A percentile compares a stretch with the other conserved stretches of the same genome.
Conservation (phyloP, 30 jellyfish, hydroid and myxozoan genomes). For the Aurelia sp. region DNA sequence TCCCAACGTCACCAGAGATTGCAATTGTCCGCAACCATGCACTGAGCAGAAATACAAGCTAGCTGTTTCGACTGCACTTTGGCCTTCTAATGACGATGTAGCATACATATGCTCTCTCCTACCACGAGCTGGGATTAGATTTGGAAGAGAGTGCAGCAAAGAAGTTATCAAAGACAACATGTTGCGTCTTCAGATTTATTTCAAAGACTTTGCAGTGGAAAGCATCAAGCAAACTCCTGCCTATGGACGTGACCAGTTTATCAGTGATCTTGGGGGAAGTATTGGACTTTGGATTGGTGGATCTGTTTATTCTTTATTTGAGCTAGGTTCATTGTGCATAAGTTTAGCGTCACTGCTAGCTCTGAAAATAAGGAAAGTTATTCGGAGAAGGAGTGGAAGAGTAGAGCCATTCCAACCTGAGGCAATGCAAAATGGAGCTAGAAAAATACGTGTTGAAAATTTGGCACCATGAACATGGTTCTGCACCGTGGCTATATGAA, state of each 20-base stretch:
- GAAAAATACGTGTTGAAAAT: too few relatives aligned
- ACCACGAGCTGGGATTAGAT: neutral
- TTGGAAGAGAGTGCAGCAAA: slow-evolving; percentile 4
- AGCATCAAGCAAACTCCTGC: slow-evolving; percentile 35
- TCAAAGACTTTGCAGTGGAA: slow-evolving; percentile 53
- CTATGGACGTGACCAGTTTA: slow-evolving; percentile 11
- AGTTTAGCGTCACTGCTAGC: neutral
- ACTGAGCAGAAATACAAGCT: slow-evolving; percentile 22
- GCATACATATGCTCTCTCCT: neutral
- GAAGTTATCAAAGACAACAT: slow-evolving; percentile 7
- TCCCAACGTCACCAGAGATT: neutral
- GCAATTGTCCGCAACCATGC: slow-evolving; percentile 50
- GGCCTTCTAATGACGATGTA: slow-evolving; percentile 29
- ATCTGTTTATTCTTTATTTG: slow-evolving; percentile 54
- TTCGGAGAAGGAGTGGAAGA: too few relatives aligned
- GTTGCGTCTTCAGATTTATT: slow-evolving; percentile 18
- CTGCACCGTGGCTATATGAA: too few relatives aligned
- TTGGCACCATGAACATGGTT: too few relatives aligned
- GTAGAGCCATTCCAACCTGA: too few relatives aligned
- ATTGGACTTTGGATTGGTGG: slow-evolving; percentile 67
- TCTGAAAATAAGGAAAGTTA: neutral
- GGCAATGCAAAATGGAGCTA: too few relatives aligned
- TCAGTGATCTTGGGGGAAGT: slow-evolving; percentile 66
- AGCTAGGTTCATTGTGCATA: neutral
- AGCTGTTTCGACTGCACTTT: slow-evolving; percentile 13